Percentiles rank a stretch among this genome's conserved stretches.
These are phyloP conservation scores for Danio kyathit DNA, from an alignment of 2,797 vertebrate genomes.

Conservation along the genomic window DNA sequence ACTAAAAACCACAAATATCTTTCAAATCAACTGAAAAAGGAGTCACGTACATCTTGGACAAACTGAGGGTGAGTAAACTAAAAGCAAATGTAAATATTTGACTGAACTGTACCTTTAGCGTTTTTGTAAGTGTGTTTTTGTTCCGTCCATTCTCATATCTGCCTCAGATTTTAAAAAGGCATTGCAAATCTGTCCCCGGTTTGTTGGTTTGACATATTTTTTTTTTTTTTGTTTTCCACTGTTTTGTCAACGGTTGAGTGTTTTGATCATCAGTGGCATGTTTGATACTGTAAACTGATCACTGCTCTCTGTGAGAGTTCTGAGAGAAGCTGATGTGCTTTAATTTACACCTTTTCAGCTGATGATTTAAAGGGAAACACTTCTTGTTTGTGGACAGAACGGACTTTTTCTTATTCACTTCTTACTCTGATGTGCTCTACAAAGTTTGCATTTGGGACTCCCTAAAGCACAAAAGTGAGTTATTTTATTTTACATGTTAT, in stretches of 20 bases:
- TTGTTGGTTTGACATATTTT: constrained; percentile 16
- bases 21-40: too few species aligned
- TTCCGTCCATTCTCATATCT: not conserved
- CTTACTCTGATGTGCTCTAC: not conserved
- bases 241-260: not conserved
- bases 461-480: constrained; percentile 25
- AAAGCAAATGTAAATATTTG: not conserved
- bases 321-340: constrained; percentile 8
- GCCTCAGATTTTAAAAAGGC: constrained; percentile 17
- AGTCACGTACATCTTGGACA: too few species aligned
- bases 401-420: not conserved
- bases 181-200: not conserved
- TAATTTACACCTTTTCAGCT: constrained; percentile 2
- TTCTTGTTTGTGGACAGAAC: constrained; percentile 5
- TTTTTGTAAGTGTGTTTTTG: not conserved
- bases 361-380: not conserved
- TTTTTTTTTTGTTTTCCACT: not conserved
- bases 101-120: not conserved
- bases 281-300: constrained; percentile 41
- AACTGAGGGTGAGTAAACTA: not conserved
- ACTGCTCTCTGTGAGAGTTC: constrained; percentile 61
- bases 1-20: too few species aligned
- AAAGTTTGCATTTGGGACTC: not conserved
- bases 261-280: constrained; percentile 24
- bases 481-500: not conserved